Conservation (phyloP, 2,113 vertebrate genomes). For the Amphilophus citrinellus region DNA sequence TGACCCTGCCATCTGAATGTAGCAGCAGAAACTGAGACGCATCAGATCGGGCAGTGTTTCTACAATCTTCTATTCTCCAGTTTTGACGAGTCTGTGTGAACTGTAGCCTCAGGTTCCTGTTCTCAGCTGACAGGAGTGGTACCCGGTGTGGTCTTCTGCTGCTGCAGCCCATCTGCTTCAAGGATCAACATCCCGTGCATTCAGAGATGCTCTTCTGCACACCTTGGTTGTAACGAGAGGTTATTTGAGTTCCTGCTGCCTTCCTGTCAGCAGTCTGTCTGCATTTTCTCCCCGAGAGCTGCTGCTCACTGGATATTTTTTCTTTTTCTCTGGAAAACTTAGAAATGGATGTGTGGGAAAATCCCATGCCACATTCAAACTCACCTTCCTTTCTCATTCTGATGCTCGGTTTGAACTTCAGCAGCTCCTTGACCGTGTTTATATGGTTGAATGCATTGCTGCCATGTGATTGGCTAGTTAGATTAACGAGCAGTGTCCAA, state of each 20-base stretch:
- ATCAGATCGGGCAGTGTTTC: neutral
- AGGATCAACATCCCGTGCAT: too few relatives aligned
- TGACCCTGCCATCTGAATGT: neutral
- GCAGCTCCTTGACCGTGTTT: rapidly evolving
- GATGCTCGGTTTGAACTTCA: neutral
- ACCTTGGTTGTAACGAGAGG: too few relatives aligned
- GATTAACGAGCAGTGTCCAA: neutral
- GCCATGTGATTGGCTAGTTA: neutral
- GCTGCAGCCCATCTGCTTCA: too few relatives aligned
- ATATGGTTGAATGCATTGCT: neutral
- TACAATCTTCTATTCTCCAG: neutral
- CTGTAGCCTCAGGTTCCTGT: neutral
- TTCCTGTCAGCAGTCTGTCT: too few relatives aligned
- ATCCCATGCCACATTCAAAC: neutral
- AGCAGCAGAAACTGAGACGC: neutral
- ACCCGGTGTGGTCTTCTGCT: neutral
- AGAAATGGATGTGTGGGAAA: neutral
- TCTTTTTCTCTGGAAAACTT: too few relatives aligned
- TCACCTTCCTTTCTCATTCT: neutral
- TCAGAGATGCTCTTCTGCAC: too few relatives aligned
- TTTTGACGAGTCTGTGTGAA: neutral
- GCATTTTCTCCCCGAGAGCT: too few relatives aligned
- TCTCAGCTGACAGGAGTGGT: neutral
- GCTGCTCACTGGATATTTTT: too few relatives aligned
- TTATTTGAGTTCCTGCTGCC: too few relatives aligned